Evolutionary conservation across 2,113 vertebrate species (phyloP), one percentile per base, ranked within the genome.

Genomic region (Puntigrus tetrazona): DNA sequence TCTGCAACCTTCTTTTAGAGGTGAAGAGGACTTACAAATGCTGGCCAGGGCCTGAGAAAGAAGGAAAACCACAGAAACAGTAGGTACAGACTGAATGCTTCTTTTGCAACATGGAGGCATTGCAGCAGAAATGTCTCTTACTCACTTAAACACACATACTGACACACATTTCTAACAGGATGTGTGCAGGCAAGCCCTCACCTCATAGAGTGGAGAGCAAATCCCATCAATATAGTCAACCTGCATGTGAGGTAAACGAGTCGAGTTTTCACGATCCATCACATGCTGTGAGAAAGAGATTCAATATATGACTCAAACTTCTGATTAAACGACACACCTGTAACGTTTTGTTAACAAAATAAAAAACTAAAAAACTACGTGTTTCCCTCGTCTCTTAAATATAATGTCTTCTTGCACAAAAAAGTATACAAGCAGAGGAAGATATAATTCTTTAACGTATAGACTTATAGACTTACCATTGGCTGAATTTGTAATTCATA

Each of bases 211-310:
- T 41, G 97, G 95, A 82, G 96, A 90, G 88, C 96, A 97, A 89
- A 97, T 95, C 69, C 95, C 95, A 61, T 97, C 95, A 72, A 97
- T 98, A 90, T 97, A 98, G 89, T 96, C 96, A 87, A 98, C 96
- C 87, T 97, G 96, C 96, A 97, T 96, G 89, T 94, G 95, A 25
- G 96, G 96, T 85, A 97, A 96, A 88, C 95, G 95, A 86, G 96
- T 96, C 84, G 94, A 95, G 92, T 98, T 98, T 91, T 96, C 96
- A 87, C 96, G 94, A 92, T 97, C 96, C 96, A 98, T 97, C 81
- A 97, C 91, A 85, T 95, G 95, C 97, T 98, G 90, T 89, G n/a
- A 89, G 78, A 73, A 80, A 52, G 3, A 86, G 22, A 77, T 27
- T 27, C 7, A 65, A 72, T 1, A 10, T 31, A 10, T 31, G 5